Base-by-base conservation (phyloP, 2,797 vertebrate genomes). In the Lateolabrax maculatus region DNA sequence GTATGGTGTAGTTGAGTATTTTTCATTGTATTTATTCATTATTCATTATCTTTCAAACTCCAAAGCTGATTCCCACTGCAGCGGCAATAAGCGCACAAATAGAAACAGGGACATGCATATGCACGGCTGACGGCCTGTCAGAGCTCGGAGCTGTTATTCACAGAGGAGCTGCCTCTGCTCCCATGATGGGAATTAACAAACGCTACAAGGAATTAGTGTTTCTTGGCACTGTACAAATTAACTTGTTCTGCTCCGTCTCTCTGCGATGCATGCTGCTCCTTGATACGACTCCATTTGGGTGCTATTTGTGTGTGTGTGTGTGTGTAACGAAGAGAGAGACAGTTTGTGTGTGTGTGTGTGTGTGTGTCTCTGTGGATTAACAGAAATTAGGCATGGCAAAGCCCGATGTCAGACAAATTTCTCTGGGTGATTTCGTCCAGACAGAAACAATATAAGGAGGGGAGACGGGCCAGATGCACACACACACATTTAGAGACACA, bases 191-290 rank as follows among this genome's bases (percentile, higher is more conserved):
- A 89, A 89, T 88, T 88, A 89, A 89, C 77, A 82, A 83, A 85
- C 34, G 77, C 85, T 87, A 85, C 80, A 74, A 83, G 87, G 85
- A 90, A 89, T 91, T 88, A 90, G 72, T 89, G 82, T 89, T 91
- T 83, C 74, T 57, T 85, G 72, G 76, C 77, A 75, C 69, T 80
- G 82, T 85, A 88, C 85, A 89, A 91, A 90, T 89, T 52, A 90
- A 87, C 83, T 88, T 83, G 84, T 85, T 90, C 77, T 87, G 83
- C 84, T 86, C 81, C 62, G 73, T 89, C 88, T 87, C 78, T 58
- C 78, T 76, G 80, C 72, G 36, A 75, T 83, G 69, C 85, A 84
- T 81, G 62, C 67, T 60, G 76, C 79, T 80, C 71, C 71, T 73
- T 77, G 77, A 85, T 81, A 87, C 13, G 18, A 83, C 66, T 81